Conservation (phyloP, 2,113 vertebrate genomes). For the Clupea harengus region DNA sequence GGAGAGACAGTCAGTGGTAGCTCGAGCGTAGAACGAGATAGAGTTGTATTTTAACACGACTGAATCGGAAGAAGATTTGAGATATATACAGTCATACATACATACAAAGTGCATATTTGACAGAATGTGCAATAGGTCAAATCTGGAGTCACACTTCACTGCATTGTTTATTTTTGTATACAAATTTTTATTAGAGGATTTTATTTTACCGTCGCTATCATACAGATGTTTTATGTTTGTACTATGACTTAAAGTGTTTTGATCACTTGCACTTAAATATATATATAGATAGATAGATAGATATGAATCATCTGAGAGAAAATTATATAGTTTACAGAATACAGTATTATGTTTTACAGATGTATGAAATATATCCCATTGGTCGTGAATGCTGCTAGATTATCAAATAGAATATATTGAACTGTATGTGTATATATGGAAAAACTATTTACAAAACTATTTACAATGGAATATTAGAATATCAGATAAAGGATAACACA, state of each 20-base stretch:
- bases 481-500: slow-evolving; percentile 51
- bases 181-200: slow-evolving; percentile 72
- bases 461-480: slow-evolving; percentile 49
- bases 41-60: not conserved
- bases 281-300: slow-evolving; percentile 40
- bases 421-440: slow-evolving; percentile 55
- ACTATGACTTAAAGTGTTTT: slow-evolving; percentile 53
- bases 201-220: slow-evolving; percentile 55
- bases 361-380: slow-evolving; percentile 71
- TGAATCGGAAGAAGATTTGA: slow-evolving; percentile 47
- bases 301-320: slow-evolving; percentile 59
- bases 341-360: slow-evolving; percentile 69
- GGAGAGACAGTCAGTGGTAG: not conserved
- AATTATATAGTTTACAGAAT: slow-evolving; percentile 61
- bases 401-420: slow-evolving; percentile 71
- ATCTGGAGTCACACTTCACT: slow-evolving; percentile 67
- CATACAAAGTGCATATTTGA: slow-evolving; percentile 58
- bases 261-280: slow-evolving; percentile 71
- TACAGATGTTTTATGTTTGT: slow-evolving; percentile 46
- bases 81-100: slow-evolving; percentile 13
- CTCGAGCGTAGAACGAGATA: not conserved
- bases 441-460: slow-evolving; percentile 59
- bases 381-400: slow-evolving; percentile 76
- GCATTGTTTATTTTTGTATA: slow-evolving; percentile 77
- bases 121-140: slow-evolving; percentile 69